Evolutionary conservation across 2,888 invertebrate genomes (phyloP).

Genomic region (Meandrusa payeni): DNA sequence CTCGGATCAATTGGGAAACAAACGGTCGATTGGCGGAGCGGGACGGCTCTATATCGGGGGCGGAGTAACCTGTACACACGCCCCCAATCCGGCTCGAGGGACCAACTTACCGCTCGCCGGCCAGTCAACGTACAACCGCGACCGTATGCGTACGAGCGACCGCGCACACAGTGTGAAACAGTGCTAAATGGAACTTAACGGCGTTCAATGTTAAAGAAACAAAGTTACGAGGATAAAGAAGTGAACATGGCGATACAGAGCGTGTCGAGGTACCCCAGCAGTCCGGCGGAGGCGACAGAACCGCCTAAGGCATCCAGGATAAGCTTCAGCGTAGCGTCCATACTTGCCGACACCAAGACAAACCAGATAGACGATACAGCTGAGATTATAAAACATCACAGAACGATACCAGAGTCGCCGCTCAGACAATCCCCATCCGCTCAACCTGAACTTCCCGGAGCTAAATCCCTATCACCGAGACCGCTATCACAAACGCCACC

Average conservation of each 20-base stretch:
- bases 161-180: conserved; percentile 58
- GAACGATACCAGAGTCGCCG: conserved; percentile 74
- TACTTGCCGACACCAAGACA: conserved; percentile 90
- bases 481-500: conserved; percentile 70
- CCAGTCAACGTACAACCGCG: conserved; percentile 76
- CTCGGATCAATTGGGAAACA: conserved; percentile 69
- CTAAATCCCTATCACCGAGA: conserved; percentile 59
- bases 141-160: conserved; percentile 75
- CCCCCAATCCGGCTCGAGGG: conserved; percentile 46
- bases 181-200: conserved; percentile 76
- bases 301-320: conserved; percentile 84
- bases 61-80: conserved; percentile 37
- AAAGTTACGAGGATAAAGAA: conserved; percentile 76
- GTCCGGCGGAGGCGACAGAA: conserved; percentile 83
- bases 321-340: conserved; percentile 93
- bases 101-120: conserved; percentile 42
- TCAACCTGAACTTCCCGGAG: conserved; percentile 71
- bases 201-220: conserved; percentile 84
- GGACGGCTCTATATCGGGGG: conserved; percentile 45
- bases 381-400: conserved; percentile 74
- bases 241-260: conserved; percentile 86
- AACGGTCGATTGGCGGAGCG: conserved; percentile 74
- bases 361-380: conserved; percentile 69
- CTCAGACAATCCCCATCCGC: conserved; percentile 69
- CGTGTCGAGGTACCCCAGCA: conserved; percentile 83